Conservation (phyloP, 2,797 vertebrate species). For the Eremophila alpestris region DNA sequence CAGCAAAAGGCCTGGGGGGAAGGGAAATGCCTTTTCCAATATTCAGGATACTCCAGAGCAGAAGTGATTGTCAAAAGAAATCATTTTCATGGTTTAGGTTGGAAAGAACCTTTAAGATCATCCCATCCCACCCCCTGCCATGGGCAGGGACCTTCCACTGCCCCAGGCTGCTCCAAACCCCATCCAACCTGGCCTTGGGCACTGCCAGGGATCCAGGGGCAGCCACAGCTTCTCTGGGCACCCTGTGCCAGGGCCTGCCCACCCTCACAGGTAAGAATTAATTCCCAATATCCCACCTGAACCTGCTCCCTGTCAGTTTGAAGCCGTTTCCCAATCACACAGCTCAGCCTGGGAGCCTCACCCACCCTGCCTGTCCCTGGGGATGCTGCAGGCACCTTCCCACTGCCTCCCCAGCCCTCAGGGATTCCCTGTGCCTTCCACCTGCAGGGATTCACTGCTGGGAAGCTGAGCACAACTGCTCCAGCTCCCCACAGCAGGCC, state of each 20-base stretch:
- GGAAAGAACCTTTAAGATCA: not conserved
- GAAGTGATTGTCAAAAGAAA: not conserved
- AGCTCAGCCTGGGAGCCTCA: not conserved
- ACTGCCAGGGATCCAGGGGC: not conserved
- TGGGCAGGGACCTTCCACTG: not conserved
- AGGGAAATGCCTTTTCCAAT: not conserved
- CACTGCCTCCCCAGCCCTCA: not conserved
- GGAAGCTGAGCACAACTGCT: slow-evolving; percentile 46
- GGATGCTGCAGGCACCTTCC: not conserved
- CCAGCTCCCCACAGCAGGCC: slow-evolving; percentile 22
- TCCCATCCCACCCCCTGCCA: not conserved
- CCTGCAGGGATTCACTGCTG: not conserved
- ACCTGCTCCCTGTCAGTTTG: not conserved
- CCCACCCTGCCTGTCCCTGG: not conserved
- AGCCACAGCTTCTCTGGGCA: too few relatives aligned
- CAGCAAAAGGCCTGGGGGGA: fast-evolving
- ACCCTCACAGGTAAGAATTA: fast-evolving
- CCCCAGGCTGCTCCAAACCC: fast-evolving
- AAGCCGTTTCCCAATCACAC: not conserved
- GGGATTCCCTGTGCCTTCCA: not conserved
- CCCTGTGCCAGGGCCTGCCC: not conserved
- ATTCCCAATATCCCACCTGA: not conserved
- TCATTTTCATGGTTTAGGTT: not conserved
- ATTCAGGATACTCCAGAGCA: not conserved
- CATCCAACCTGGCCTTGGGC: fast-evolving